A percentile compares a stretch with the other conserved stretches of the same genome.
Evolutionary conservation across 2,113 vertebrate genomes (phyloP).

Genomic region (Cyanoramphus novaezelandiae): DNA sequence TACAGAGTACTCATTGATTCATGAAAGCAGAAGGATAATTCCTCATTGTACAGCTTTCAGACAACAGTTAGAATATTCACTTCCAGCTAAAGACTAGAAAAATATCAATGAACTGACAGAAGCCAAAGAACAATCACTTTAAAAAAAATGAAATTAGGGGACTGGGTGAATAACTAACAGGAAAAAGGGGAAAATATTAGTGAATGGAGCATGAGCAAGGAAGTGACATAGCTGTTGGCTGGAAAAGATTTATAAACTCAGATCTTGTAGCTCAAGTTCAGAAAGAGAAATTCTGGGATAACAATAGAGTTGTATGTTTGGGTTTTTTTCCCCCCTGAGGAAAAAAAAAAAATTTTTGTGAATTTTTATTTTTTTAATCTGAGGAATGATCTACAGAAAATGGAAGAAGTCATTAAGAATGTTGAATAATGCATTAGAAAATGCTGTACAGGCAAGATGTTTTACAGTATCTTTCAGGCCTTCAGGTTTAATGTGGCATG

Average conservation of each 20-base stretch:
- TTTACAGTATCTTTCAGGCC: neutral
- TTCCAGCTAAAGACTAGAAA: constrained; percentile 28
- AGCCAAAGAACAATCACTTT: neutral
- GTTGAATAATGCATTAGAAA: neutral
- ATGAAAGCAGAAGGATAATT: constrained; percentile 22
- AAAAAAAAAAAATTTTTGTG: neutral
- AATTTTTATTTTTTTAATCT: neutral
- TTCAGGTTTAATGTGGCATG: neutral
- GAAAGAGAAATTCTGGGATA: neutral
- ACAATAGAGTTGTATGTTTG: neutral
- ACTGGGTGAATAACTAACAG: neutral
- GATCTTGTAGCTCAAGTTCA: neutral
- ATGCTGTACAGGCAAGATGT: neutral
- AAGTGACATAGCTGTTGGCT: neutral
- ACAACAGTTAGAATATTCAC: constrained; percentile 38
- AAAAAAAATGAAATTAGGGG: neutral
- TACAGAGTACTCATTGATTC: constrained; percentile 45
- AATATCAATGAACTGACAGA: constrained; percentile 16
- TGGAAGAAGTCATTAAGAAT: neutral
- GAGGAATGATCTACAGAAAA: neutral
- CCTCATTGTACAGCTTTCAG: constrained; percentile 30
- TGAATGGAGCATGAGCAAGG: neutral
- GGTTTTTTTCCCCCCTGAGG: fast-evolving
- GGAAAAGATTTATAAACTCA: neutral
- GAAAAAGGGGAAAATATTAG: neutral